A percentile compares a stretch with the other conserved stretches of the same genome.
phyloP scores from a whole-genome alignment of 1,140 invertebrate species.

The Hypsibius dujardini region DNA sequence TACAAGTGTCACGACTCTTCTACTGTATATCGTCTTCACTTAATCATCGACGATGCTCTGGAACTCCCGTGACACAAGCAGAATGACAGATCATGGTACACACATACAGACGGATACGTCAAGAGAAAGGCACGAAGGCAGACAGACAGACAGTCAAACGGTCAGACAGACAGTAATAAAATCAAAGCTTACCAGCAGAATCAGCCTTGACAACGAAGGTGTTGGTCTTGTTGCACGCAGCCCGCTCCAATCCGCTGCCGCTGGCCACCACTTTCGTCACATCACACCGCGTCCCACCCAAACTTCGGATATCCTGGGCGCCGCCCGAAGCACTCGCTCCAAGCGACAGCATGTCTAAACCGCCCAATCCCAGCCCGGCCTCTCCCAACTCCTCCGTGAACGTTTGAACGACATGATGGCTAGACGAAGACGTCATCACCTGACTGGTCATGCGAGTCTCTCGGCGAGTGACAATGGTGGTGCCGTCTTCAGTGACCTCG shows the following conservation, averaged over 20 bases:
- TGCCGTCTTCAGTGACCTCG: slow-evolving; percentile 7
- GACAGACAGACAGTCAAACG: too few species aligned
- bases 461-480: slow-evolving; percentile 8
- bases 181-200: slow-evolving; percentile 55
- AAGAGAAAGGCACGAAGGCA: too few species aligned
- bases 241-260: slow-evolving; percentile 86
- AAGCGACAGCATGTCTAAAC: not conserved
- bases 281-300: slow-evolving; percentile 45
- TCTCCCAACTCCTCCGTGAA: not conserved
- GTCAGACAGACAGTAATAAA: too few species aligned
- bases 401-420: not conserved
- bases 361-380: not conserved
- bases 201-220: slow-evolving; percentile 69
- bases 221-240: slow-evolving; percentile 75
- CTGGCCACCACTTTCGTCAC: slow-evolving; percentile 70
- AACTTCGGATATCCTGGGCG: too few species aligned
- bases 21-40: too few species aligned
- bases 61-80: too few species aligned
- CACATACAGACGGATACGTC: too few species aligned
- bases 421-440: not conserved
- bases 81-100: too few species aligned
- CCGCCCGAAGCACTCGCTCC: not conserved
- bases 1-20: too few species aligned
- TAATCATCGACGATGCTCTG: too few species aligned
- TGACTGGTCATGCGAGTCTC: not conserved